These are phyloP conservation scores for Acanthoscelides obtectus DNA, from an alignment of 2,888 invertebrate species.

Conservation along the genomic window DNA sequence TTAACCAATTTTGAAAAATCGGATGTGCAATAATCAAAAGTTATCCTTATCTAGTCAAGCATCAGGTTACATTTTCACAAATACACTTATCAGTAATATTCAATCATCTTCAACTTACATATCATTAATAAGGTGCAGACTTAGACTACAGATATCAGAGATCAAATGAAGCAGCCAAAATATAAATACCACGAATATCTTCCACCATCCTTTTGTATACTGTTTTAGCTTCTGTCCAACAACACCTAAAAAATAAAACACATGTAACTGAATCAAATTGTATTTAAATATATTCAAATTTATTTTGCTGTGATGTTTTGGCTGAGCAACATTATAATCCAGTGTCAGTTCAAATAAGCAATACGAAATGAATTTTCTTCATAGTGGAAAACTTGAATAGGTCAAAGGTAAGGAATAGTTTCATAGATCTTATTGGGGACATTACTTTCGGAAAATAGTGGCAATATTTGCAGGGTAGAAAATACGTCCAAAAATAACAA, in stretches of 20 bases:
- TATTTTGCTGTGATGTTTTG: neutral
- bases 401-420: too few species aligned
- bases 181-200: conserved; percentile 55
- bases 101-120: conserved; percentile 54
- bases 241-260: conserved; percentile 34
- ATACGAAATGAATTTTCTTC: neutral
- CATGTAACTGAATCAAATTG: neutral
- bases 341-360: neutral
- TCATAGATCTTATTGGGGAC: too few species aligned
- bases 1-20: too few species aligned
- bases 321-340: neutral
- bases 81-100: neutral
- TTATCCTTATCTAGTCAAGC: too few species aligned
- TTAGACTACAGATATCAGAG: conserved; percentile 76
- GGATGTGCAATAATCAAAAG: too few species aligned
- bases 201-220: conserved; percentile 53
- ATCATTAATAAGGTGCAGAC: conserved; percentile 65
- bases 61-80: too few species aligned
- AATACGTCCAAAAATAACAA: too few species aligned
- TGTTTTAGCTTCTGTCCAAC: conserved; percentile 48
- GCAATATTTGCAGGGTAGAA: too few species aligned
- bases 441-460: too few species aligned
- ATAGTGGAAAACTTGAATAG: neutral
- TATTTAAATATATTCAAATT: conserved; percentile 7
- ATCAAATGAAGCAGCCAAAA: conserved; percentile 76